Evolutionary conservation across 1,140 invertebrate species (phyloP).

Genomic region (Thaumatotibia leucotreta): DNA sequence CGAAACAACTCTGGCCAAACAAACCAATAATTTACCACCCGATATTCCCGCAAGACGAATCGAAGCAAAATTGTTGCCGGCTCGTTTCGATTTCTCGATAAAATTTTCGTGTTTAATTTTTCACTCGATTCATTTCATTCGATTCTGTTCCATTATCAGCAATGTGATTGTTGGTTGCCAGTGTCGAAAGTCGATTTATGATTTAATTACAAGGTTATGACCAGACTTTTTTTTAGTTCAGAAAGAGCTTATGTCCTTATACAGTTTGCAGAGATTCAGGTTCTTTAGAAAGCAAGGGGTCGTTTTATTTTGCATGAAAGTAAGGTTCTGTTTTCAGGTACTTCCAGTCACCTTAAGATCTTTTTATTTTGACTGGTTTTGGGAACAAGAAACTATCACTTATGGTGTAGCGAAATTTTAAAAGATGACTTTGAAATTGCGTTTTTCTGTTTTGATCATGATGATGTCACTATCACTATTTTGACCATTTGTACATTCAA

Average conservation of each 20-base stretch:
- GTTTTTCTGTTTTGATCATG: neutral
- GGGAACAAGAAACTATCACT: neutral
- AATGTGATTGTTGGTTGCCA: conserved; percentile 11
- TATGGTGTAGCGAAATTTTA: neutral
- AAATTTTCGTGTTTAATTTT: neutral
- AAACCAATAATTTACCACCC: neutral
- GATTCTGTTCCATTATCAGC: conserved; percentile 3
- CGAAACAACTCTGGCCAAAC: neutral
- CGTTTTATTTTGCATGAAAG: neutral
- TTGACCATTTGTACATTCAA: too few relatives aligned
- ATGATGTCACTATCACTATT: neutral
- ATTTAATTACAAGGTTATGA: conserved; percentile 8
- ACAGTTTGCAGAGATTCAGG: neutral
- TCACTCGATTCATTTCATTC: conserved; percentile 6
- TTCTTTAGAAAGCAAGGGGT: neutral
- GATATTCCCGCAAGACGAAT: neutral
- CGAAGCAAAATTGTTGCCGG: neutral
- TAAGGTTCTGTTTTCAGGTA: neutral
- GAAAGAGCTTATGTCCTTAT: neutral
- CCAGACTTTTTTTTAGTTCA: neutral
- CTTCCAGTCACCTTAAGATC: neutral
- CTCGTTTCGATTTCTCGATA: conserved; percentile 11
- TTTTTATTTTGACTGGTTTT: neutral
- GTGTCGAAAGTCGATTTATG: conserved; percentile 12
- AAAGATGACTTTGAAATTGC: neutral